phyloP scores from a whole-genome alignment of 2,113 vertebrate genomes.

The Sterna hirundo region DNA sequence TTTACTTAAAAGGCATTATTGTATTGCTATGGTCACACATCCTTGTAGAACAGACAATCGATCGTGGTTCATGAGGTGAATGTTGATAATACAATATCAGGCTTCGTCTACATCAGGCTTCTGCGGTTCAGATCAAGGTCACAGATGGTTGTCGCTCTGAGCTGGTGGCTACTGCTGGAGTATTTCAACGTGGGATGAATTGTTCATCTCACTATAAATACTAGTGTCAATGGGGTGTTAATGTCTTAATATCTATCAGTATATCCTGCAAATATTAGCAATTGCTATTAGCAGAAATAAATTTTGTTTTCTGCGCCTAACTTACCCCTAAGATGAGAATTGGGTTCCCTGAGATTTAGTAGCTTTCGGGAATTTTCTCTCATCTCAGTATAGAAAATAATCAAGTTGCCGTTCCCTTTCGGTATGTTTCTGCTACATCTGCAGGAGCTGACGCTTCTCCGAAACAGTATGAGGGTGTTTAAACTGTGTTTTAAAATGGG shows the following conservation, averaged over 20 bases:
- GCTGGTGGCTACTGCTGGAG: not conserved
- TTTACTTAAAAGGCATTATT: fast-evolving
- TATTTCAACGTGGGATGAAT: not conserved
- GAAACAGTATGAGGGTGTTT: not conserved
- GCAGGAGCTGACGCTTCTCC: not conserved
- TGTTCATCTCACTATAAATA: not conserved
- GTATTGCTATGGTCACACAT: fast-evolving
- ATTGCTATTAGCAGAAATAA: not conserved
- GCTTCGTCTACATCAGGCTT: not conserved
- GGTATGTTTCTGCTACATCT: not conserved
- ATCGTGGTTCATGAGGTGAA: fast-evolving
- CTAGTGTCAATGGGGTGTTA: not conserved
- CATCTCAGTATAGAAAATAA: not conserved
- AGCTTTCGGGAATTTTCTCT: not conserved
- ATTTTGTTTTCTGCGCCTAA: not conserved
- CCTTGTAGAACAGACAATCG: not conserved
- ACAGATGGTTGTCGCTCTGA: not conserved
- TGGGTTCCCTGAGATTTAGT: not conserved
- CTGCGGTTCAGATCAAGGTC: not conserved
- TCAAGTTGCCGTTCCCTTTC: not conserved
- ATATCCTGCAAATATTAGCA: not conserved
- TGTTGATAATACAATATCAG: not conserved
- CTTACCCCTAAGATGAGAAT: not conserved
- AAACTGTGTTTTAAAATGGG: no score
- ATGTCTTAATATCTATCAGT: not conserved